Evolutionary conservation across 2,888 invertebrate species (phyloP).

Genomic region (Acrocyrtus sp.): DNA sequence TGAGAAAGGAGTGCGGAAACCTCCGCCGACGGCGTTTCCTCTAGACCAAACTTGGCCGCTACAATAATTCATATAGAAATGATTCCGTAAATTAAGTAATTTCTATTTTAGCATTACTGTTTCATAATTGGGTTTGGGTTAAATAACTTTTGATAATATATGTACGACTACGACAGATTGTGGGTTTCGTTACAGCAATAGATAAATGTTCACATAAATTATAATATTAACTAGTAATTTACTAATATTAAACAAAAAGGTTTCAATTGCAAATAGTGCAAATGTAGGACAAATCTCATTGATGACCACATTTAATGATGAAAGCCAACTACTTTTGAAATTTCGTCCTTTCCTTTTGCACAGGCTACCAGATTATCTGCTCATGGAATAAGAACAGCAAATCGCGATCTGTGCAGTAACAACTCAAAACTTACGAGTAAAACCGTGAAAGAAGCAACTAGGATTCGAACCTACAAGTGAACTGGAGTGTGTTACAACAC

Average conservation of each 20-base stretch:
- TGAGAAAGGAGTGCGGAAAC: slow-evolving; percentile 92
- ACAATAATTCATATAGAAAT: too few species aligned
- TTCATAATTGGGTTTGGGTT: background rate
- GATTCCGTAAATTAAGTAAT: background rate
- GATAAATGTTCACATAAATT: too few species aligned
- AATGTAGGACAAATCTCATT: slow-evolving; percentile 9
- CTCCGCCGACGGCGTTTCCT: slow-evolving; percentile 85
- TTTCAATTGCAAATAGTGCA: background rate
- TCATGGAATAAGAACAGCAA: slow-evolving; percentile 36
- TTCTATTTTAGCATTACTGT: background rate
- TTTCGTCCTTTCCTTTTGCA: slow-evolving; percentile 23
- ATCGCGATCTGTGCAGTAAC: slow-evolving; percentile 41
- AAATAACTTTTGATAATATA: background rate
- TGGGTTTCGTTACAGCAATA: too few species aligned
- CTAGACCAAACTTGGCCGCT: slow-evolving; percentile 78
- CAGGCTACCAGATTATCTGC: slow-evolving; percentile 48
- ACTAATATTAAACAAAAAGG: too few species aligned
- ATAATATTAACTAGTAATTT: too few species aligned
- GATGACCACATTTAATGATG: background rate
- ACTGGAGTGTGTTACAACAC: background rate
- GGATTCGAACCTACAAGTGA: background rate
- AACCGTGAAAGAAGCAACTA: background rate
- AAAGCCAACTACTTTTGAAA: background rate
- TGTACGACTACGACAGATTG: too few species aligned
- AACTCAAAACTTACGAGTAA: background rate